A percentile compares a stretch with the other conserved stretches of the same genome.
phyloP scores from a whole-genome alignment of 2,888 invertebrate species.

The Arctia plantaginis region DNA sequence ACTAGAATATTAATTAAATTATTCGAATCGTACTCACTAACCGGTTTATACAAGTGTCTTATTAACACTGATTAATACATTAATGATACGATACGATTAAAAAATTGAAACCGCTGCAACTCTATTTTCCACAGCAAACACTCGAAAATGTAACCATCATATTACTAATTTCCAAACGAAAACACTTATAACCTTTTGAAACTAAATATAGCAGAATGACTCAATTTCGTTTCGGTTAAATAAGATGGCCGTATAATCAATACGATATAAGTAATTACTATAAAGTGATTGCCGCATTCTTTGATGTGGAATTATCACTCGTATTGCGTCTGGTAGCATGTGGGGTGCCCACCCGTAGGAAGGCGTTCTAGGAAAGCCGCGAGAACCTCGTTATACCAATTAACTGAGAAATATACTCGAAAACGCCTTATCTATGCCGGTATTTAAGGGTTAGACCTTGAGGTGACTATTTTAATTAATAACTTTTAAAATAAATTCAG shows the following conservation, averaged over 20 bases:
- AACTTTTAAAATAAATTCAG: not conserved
- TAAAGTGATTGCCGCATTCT: constrained; percentile 18
- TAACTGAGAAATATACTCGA: constrained; percentile 69
- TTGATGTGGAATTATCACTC: constrained; percentile 14
- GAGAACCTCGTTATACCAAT: constrained; percentile 68
- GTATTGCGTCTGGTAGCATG: constrained; percentile 28
- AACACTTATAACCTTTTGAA: not conserved
- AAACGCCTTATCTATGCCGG: constrained; percentile 64
- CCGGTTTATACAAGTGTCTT: no score
- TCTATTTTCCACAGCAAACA: not conserved
- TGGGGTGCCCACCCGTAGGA: constrained; percentile 68
- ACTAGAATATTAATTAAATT: no score
- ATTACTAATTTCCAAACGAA: not conserved
- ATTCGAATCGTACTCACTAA: no score
- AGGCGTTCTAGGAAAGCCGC: constrained; percentile 59
- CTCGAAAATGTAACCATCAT: not conserved
- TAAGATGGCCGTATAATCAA: constrained; percentile 5
- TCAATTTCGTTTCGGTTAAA: constrained; percentile 7
- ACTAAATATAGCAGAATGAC: not conserved
- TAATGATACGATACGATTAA: no score
- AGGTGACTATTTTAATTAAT: not conserved
- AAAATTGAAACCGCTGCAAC: no score
- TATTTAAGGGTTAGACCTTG: constrained; percentile 61
- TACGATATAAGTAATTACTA: constrained; percentile 20
- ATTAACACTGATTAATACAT: no score